Evolutionary conservation across 2,888 invertebrate species (phyloP), one percentile per base, ranked within the genome.

Genomic region (Eremobia ochroleuca): DNA sequence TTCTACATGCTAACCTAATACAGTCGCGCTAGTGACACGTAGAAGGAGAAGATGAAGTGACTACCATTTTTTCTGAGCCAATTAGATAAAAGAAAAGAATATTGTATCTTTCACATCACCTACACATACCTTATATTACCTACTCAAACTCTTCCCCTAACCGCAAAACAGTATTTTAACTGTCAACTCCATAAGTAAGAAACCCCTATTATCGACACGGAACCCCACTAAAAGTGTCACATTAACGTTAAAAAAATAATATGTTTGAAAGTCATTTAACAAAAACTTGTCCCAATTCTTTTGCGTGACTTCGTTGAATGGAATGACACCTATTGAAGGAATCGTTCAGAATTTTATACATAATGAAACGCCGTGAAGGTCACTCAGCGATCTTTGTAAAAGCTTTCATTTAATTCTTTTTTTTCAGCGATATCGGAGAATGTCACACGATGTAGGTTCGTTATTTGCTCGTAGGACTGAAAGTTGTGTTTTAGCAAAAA

Each of bases 291-390:
- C 71, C 49, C 76, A 66, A 71, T 85, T 78, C 49, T 77, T 87
- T 86, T 62, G 88, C 88, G 88, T 89, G 88, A 88, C 85, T 67
- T 25, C 40, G 40, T 34, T 79, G 77, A 85, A 85, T 81, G 75
- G 65, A 89, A 86, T 77, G 88, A 83, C 88, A 89, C 87, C 80
- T 89, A 83, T 89, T 86, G 76, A 79, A 76, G 67, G 59, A 59
- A 64, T 65, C 62, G 68, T 87, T 76, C 72, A 87, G 74, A 83
- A 83, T 87, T 81, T 85, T 81, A 76, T 82, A 79, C 77, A 89
- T 85, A 89, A 76, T 89, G 81, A 85, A 89, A 76, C 59, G 37
- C 25, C 49, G 37, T 34, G 69, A 85, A 88, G 87, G 87, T 68
- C 81, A 28, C n/a, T n/a, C 34, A 31, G 46, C 74, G 52, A 62